phyloP scores from a whole-genome alignment of 2,888 invertebrate genomes.

The Drosophila planitibia region DNA sequence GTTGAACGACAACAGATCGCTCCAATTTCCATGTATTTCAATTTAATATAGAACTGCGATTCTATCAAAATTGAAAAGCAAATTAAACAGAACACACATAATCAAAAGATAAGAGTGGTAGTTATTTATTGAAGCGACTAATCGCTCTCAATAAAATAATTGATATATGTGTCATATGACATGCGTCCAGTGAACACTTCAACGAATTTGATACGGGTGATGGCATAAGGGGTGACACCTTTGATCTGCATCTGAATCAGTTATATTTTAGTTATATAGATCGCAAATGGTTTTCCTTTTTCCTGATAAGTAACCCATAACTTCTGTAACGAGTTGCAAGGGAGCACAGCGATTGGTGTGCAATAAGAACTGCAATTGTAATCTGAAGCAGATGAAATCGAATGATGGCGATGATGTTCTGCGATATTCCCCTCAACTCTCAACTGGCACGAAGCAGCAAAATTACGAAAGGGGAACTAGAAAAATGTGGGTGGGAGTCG shows the following conservation, averaged over 20 bases:
- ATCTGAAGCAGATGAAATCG: conserved; percentile 75
- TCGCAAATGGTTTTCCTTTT: conserved; percentile 1
- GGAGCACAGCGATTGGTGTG: not conserved
- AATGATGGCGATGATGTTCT: conserved; percentile 57
- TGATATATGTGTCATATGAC: not conserved
- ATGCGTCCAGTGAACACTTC: not conserved
- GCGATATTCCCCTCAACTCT: conserved; percentile 26
- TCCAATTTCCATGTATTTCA: not conserved
- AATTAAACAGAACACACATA: no score
- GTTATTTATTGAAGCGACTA: not conserved
- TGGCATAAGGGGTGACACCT: not conserved
- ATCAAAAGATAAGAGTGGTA: not conserved
- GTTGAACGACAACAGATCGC: not conserved
- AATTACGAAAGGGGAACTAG: conserved; percentile 6
- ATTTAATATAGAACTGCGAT: not conserved
- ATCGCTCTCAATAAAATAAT: not conserved
- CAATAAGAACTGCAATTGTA: conserved; percentile 55
- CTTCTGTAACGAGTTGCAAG: not conserved
- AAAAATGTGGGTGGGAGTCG: not conserved
- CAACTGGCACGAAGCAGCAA: conserved; percentile 8
- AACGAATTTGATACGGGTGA: not conserved
- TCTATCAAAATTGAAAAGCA: not conserved
- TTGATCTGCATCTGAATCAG: not conserved
- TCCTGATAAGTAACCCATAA: not conserved
- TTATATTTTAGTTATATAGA: not conserved